Evolutionary conservation across 2,797 vertebrate genomes (phyloP).

Genomic region (Valencia hispanica): DNA sequence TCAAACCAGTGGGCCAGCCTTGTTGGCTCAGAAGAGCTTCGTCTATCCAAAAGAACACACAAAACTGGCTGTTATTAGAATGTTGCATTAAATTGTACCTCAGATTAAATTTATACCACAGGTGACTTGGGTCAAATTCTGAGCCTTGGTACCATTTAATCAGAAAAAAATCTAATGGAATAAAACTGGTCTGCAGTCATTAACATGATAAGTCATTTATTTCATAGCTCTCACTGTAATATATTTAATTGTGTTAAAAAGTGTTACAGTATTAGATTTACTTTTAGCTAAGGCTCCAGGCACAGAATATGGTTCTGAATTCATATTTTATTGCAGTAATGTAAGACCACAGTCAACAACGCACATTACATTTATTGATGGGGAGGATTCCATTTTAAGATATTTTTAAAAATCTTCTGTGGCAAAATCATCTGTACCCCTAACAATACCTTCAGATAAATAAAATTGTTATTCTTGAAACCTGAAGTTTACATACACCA

Average conservation of each 20-base stretch:
- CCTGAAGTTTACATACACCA: too few species aligned
- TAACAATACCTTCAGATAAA: too few species aligned
- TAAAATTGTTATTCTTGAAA: too few species aligned
- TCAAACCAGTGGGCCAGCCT: slow-evolving; percentile 1
- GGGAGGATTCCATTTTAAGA: too few species aligned
- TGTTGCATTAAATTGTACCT: neutral
- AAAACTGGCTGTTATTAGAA: neutral
- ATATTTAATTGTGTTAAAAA: slow-evolving; percentile 10
- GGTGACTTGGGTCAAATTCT: neutral
- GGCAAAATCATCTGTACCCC: too few species aligned
- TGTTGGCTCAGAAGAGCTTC: neutral
- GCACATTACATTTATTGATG: too few species aligned
- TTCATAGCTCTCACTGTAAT: neutral
- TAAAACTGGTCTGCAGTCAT: neutral
- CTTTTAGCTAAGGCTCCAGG: neutral
- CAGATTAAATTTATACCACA: neutral
- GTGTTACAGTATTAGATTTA: neutral
- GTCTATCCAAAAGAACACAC: neutral
- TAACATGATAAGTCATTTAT: neutral
- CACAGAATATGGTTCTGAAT: too few species aligned
- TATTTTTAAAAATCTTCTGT: neutral
- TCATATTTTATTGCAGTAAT: too few species aligned
- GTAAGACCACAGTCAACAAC: too few species aligned
- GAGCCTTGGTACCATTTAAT: too few species aligned
- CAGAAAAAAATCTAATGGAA: neutral